Base-by-base conservation (phyloP, 2,888 invertebrate species). In the Euplagia quadripunctaria region DNA sequence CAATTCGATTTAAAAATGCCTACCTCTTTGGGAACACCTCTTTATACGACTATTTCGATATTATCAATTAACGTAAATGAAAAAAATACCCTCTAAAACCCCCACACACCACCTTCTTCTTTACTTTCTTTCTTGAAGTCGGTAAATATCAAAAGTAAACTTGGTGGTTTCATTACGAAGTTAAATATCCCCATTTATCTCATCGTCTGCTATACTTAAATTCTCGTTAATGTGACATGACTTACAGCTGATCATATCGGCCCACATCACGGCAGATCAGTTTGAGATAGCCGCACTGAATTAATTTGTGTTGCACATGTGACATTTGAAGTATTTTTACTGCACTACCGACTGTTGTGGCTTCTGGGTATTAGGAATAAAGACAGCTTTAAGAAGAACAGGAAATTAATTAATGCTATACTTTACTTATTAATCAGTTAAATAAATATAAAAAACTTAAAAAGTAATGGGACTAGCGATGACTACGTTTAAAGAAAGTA, bases 191-290 rank as follows among this genome's bases (percentile, higher is more conserved):
- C 16, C 68, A 79, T 68, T 65, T 73, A 75, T 66, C 31, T 77
- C 81, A 80, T 82, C 68, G 74, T 80, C 41, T 20, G 43, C 55
- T 42, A 52, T 31, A 66, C 75, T 80, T 71, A 78, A 76, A 77
- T 64, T 77, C 75, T 82, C 78, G 77, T 81, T 82, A 82, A 82
- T 76, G 55, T 67, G 83, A 68, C 73, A 81, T 78, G 81, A 81
- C 77, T 71, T 76, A 83, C 74, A 64, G 58, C 64, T 65, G 82
- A 83, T 81, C 76, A 76, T 71, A 82, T 83, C 81, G 49, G 70
- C 61, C 14, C 31, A 17, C 42, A 14, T 46, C 20, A 83, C 83
- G 82, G 82, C 51, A 81, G 83, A 82, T 82, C 63, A 72, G 64
- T 78, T 78, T 61, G 68, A 73, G 83, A 82, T 82, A 81, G 11